Evolutionary conservation across 2,113 vertebrate genomes (phyloP).

Genomic region (Bagarius yarrelli): DNA sequence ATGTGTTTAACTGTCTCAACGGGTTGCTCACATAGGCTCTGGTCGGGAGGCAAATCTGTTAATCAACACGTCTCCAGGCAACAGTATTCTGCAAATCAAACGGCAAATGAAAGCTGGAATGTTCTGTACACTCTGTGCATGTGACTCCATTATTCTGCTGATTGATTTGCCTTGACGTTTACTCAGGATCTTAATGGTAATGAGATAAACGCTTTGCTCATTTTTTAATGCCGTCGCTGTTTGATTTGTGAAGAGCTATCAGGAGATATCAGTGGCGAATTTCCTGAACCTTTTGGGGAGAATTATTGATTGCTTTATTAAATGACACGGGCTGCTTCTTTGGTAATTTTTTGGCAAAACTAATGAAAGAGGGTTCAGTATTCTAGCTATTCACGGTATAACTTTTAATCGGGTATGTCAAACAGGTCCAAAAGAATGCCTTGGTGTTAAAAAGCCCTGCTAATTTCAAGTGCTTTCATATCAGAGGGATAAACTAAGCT

Average conservation of each 20-base stretch:
- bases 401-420: neutral
- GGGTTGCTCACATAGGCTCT: constrained; percentile 26
- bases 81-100: constrained; percentile 50
- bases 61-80: constrained; percentile 60
- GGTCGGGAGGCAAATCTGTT: constrained; percentile 52
- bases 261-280: neutral
- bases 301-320: neutral
- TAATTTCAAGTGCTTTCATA: neutral
- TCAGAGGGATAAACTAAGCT: neutral
- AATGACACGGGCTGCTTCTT: neutral
- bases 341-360: neutral
- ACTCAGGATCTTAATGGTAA: constrained; percentile 33
- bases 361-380: neutral
- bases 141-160: constrained; percentile 9
- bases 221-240: constrained; percentile 15
- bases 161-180: constrained; percentile 33
- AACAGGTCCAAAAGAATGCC: neutral
- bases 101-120: constrained; percentile 56
- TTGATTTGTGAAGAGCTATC: constrained; percentile 23
- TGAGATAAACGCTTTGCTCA: constrained; percentile 13
- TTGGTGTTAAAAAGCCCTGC: neutral
- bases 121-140: constrained; percentile 40
- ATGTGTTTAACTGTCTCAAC: constrained; percentile 61
- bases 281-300: neutral
- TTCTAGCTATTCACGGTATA: neutral